Conservation (phyloP, 2,888 invertebrate genomes). For the Sinhomidia bicolor region DNA sequence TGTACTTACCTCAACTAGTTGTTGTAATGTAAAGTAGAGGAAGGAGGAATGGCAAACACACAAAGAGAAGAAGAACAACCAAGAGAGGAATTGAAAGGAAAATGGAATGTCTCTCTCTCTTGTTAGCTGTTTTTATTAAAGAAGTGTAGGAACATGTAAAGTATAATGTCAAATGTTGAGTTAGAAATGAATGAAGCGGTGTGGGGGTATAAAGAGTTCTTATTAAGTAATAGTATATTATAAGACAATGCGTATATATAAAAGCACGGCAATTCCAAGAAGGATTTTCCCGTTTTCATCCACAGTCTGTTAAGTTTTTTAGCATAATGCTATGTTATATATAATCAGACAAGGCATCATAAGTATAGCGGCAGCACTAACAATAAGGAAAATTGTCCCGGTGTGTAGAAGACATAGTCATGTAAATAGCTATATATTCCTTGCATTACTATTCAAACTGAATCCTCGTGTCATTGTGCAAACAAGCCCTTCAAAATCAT, state of each 20-base stretch:
- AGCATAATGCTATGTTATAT: too few relatives aligned
- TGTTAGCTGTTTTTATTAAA: neutral
- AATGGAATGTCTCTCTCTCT: constrained; percentile 44
- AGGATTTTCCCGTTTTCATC: constrained; percentile 7
- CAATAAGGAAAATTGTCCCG: neutral
- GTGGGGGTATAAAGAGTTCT: neutral
- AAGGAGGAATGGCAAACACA: constrained; percentile 50
- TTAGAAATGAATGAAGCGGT: constrained; percentile 13
- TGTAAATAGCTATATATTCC: neutral
- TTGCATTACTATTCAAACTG: constrained; percentile 48
- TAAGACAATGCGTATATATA: too few relatives aligned
- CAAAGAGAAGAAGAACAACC: constrained; percentile 36
- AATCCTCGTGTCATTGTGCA: constrained; percentile 53
- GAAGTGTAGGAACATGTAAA: neutral
- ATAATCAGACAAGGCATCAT: neutral
- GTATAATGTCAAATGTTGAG: constrained; percentile 11
- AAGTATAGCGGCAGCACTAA: neutral
- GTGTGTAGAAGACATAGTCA: neutral
- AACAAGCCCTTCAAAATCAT: constrained; percentile 54
- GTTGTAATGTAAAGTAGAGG: constrained; percentile 44
- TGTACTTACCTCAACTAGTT: constrained; percentile 10
- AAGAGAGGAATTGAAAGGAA: constrained; percentile 3
- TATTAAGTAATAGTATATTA: neutral
- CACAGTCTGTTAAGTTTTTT: constrained; percentile 25
- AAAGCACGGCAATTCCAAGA: neutral